Conservation (phyloP, 1,140 invertebrate species). For the Drosophila murphyi region DNA sequence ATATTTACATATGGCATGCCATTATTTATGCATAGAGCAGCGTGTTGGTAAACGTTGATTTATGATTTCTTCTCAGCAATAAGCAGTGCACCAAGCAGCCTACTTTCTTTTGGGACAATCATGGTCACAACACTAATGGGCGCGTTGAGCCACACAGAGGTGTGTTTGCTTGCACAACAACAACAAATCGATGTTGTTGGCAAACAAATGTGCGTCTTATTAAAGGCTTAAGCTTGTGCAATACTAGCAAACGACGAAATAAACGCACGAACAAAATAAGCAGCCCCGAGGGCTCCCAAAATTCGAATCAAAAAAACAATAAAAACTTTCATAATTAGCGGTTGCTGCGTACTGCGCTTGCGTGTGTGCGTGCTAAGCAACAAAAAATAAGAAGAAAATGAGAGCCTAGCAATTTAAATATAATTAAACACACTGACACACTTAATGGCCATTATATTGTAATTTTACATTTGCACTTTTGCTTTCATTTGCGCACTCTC, state of each 20-base stretch:
- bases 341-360: slow-evolving; percentile 68
- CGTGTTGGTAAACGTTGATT: slow-evolving; percentile 30
- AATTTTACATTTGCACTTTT: slow-evolving; percentile 73
- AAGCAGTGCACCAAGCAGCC: slow-evolving; percentile 12
- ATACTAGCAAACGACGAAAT: slow-evolving; percentile 29
- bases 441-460: slow-evolving; percentile 50
- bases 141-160: slow-evolving; percentile 9
- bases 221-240: slow-evolving; percentile 37
- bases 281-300: slow-evolving; percentile 11
- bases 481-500: slow-evolving; percentile 53
- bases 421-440: slow-evolving; percentile 74
- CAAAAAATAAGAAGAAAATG: not conserved
- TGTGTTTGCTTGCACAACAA: slow-evolving; percentile 20
- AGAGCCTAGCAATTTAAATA: slow-evolving; percentile 47
- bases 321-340: slow-evolving; percentile 78
- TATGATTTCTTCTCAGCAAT: slow-evolving; percentile 33
- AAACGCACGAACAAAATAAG: not conserved
- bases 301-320: slow-evolving; percentile 37
- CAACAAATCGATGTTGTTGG: slow-evolving; percentile 37
- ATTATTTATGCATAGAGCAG: slow-evolving; percentile 40
- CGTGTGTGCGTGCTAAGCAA: slow-evolving; percentile 19
- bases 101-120: slow-evolving; percentile 41
- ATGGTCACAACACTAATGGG: slow-evolving; percentile 30
- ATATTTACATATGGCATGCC: not conserved
- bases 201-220: slow-evolving; percentile 27